Evolutionary conservation across 2,888 invertebrate species (phyloP).

Genomic region (Drosophila putrida): DNA sequence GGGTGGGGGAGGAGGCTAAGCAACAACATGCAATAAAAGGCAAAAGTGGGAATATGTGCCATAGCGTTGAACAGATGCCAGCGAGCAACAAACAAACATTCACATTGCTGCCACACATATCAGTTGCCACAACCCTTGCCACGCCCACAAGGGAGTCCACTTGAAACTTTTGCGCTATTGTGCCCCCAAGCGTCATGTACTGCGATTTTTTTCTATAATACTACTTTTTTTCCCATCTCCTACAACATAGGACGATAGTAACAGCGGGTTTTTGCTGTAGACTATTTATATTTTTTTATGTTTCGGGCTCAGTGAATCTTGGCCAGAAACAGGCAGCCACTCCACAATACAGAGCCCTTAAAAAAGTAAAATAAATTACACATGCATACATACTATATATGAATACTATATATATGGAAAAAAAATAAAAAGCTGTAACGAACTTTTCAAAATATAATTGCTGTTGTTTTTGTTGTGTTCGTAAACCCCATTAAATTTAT

Average conservation of each 20-base stretch:
- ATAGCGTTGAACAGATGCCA: constrained; percentile 76
- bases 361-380: constrained; percentile 4
- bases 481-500: constrained; percentile 66
- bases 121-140: constrained; percentile 5
- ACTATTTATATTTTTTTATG: constrained; percentile 59
- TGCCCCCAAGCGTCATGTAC: constrained; percentile 64
- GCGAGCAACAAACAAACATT: constrained; percentile 58
- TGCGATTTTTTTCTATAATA: constrained; percentile 24
- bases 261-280: constrained; percentile 38
- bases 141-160: constrained; percentile 62
- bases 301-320: constrained; percentile 71
- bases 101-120: neutral
- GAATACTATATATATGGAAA: constrained; percentile 1
- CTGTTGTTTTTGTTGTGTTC: constrained; percentile 51
- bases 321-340: constrained; percentile 43
- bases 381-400: neutral
- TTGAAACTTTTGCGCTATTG: constrained; percentile 78
- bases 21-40: constrained; percentile 74
- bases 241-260: constrained; percentile 21
- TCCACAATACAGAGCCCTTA: constrained; percentile 33
- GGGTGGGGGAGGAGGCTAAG: constrained; percentile 17
- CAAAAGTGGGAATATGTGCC: constrained; percentile 80
- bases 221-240: neutral
- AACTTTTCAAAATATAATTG: constrained; percentile 77
- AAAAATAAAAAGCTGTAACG: constrained; percentile 55